These are phyloP conservation scores for Caenorhabditis doughertyi DNA, from an alignment of 2,888 invertebrate species.

Conservation along the genomic window DNA sequence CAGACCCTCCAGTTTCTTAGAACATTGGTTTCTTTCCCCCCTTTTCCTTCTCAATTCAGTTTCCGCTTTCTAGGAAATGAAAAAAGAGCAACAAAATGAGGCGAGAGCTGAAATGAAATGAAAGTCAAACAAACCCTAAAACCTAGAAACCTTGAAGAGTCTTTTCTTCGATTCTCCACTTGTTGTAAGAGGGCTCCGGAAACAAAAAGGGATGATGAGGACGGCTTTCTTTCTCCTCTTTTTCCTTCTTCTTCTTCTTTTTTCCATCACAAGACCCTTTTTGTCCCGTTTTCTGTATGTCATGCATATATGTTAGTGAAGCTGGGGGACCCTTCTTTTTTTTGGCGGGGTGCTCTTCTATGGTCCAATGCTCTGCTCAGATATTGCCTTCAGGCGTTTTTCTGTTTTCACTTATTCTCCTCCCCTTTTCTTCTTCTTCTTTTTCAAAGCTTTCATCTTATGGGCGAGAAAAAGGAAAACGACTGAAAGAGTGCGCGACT, in stretches of 20 bases:
- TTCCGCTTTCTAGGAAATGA: conserved; percentile 23
- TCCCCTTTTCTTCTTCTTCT: conserved; percentile 2
- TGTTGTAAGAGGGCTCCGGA: conserved; percentile 37
- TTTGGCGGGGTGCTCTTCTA: conserved; percentile 10
- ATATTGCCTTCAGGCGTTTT: conserved; percentile 61
- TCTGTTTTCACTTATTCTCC: conserved; percentile 15
- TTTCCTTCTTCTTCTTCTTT: conserved; percentile 4
- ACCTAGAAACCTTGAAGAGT: conserved; percentile 22
- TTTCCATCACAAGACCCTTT: conserved; percentile 45
- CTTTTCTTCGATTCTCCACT: conserved; percentile 2
- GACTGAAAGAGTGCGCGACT: conserved; percentile 22
- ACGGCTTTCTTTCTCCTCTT: conserved; percentile 25
- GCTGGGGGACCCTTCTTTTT: conserved; percentile 36
- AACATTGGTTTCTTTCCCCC: conserved; percentile 28
- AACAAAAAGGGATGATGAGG: conserved; percentile 47
- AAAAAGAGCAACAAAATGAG: conserved; percentile 10
- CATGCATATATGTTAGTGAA: conserved; percentile 53
- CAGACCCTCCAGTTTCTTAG: conserved; percentile 15
- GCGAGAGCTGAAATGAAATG: conserved; percentile 4
- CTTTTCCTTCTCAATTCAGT: not conserved
- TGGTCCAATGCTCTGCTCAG: conserved; percentile 44
- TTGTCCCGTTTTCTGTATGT: conserved; percentile 38
- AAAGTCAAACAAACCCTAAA: conserved; percentile 48
- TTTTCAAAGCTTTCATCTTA: conserved; percentile 14
- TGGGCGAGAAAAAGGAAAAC: not conserved